Evolutionary conservation across 2,797 vertebrate genomes (phyloP), one percentile per base, ranked within the genome.

Genomic region (Pachyuromys duprasi): DNA sequence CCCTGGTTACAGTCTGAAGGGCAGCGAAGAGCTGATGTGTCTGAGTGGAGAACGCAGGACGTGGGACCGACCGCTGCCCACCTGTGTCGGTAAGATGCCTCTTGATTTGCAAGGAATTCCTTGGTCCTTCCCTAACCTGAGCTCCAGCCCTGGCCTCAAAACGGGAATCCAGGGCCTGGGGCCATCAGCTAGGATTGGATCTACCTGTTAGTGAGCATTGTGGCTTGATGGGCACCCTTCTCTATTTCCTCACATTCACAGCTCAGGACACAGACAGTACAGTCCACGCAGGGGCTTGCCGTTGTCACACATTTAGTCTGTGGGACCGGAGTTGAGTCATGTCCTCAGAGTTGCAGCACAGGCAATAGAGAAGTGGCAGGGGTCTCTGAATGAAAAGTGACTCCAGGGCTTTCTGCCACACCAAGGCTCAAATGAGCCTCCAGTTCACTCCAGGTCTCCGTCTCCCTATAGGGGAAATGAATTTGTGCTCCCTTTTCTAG

Each of bases 11-110:
- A 99, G 97, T 3, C 98, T 99, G 95, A 99, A 98, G 33, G 99
- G 99, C 79, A 99, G 98, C 0, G 98, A 98, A 81, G 98, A 98
- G 57, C 99, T 99, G 93, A 98, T 99, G 81, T 99, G 99, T 98
- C 98, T 99, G 90, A 99, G 99, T 0, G 99, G 99, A 5, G 99
- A 99, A 95, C 99, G 99, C 91, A 99, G 99, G 96, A 99, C 99
- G 3, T 99, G 99, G 99, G 99, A 99, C 95, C 99, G 98, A 89
- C 99, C 99, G 2, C 99, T 99, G 92, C 99, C 99, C 0, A 98
- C 99, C 90, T 99, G 99, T 63, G 97, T 99, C 24, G 99, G 99
- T 99, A 98, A 98, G 99, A 92, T 55, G 18, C 0, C 88, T 74
- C 53, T 69, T 2, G 53, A 67, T 92, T 81, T 31, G 24, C 5